Conservation (phyloP, 2,113 vertebrate species). For the Catharus fuscescens region DNA sequence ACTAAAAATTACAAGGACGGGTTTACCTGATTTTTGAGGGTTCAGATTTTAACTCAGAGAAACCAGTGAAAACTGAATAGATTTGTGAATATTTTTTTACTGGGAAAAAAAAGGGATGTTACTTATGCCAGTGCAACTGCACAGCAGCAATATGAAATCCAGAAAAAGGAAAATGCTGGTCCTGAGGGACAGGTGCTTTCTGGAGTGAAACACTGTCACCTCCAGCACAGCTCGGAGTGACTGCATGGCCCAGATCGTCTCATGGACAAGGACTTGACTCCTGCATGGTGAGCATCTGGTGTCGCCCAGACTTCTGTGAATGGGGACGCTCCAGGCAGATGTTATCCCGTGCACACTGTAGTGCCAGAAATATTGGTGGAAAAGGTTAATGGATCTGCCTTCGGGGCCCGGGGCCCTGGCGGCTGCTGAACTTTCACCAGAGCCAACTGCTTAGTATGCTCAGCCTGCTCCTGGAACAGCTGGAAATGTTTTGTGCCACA, state of each 20-base stretch:
- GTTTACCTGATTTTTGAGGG: background rate
- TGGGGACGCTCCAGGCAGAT: background rate
- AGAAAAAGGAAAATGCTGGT: background rate
- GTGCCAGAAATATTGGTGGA: background rate
- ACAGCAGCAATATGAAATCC: background rate
- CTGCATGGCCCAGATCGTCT: background rate
- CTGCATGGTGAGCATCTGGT: background rate
- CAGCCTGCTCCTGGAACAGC: background rate
- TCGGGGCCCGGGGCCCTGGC: background rate
- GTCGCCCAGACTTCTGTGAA: background rate
- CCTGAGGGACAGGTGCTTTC: background rate
- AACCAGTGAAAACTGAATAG: background rate
- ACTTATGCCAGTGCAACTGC: background rate
- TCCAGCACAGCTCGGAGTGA: background rate
- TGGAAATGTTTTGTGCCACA: background rate
- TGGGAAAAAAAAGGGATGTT: background rate
- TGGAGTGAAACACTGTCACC: background rate
- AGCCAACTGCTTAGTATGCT: background rate
- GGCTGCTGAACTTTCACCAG: background rate
- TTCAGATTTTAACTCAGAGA: background rate
- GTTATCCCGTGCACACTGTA: accelerated
- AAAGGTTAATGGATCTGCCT: background rate
- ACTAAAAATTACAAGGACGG: background rate
- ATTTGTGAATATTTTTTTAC: background rate
- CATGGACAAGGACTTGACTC: background rate